phyloP scores from a whole-genome alignment of 1,140 invertebrate species.

The Zaprionus tsacasi region DNA sequence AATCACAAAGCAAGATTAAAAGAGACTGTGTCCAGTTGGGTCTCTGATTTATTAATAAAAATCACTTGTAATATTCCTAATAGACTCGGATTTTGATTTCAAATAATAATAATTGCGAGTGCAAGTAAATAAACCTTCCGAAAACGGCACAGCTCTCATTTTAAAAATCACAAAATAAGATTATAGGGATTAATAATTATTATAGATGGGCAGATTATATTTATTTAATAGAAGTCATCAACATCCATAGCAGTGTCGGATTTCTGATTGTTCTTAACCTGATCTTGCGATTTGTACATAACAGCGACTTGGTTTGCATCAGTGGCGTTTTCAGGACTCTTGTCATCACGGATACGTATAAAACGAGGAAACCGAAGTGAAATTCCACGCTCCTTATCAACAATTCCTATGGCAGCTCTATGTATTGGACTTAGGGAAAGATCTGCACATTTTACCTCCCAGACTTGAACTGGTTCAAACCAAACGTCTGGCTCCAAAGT shows the following conservation, averaged over 20 bases:
- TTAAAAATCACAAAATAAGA: no score
- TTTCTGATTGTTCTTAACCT: conserved; percentile 92
- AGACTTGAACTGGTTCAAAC: conserved; percentile 96
- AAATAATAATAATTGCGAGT: no score
- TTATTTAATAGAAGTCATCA: no score
- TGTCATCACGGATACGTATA: conserved; percentile 96
- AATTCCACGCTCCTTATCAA: conserved; percentile 97
- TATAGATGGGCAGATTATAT: no score
- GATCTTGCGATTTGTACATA: conserved; percentile 95
- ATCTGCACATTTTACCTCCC: conserved; percentile 99
- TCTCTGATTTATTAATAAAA: conserved; percentile 55
- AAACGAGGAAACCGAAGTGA: conserved; percentile 98
- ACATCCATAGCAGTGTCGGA: conserved; percentile 38
- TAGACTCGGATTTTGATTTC: no score
- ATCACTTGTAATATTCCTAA: conserved; percentile 49
- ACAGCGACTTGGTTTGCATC: conserved; percentile 93
- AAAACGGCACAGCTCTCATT: no score
- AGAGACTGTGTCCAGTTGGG: not conserved
- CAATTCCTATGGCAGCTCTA: conserved; percentile 94
- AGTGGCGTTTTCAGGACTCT: conserved; percentile 96
- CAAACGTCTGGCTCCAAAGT: conserved; percentile 95
- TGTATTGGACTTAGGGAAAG: conserved; percentile 98
- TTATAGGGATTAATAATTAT: no score
- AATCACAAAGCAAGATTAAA: conserved; percentile 35
- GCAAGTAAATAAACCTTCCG: no score